These are phyloP conservation scores for Eristalis pertinax DNA, from an alignment of 2,888 invertebrate species.

Conservation along the genomic window DNA sequence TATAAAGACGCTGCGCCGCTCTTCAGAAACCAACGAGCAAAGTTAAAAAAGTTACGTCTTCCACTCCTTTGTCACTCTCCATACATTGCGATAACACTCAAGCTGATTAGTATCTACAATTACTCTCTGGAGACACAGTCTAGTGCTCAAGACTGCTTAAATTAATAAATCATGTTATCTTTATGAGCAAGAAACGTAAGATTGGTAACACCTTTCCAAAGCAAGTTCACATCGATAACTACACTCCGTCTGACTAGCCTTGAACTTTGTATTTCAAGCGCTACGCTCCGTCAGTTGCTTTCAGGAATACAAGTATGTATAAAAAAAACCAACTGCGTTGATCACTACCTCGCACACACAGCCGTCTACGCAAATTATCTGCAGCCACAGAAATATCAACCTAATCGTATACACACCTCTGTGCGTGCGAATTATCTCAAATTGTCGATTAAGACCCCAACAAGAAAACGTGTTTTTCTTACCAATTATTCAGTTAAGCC, in stretches of 20 bases:
- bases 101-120: too few species aligned
- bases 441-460: conserved; percentile 26
- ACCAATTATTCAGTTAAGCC: conserved; percentile 18
- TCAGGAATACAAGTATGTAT: neutral
- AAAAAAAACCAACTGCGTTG: neutral
- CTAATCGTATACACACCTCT: conserved; percentile 27
- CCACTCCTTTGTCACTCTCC: too few species aligned
- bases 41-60: too few species aligned
- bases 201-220: too few species aligned
- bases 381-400: conserved; percentile 11
- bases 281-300: neutral
- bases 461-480: conserved; percentile 10
- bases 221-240: neutral
- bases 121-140: too few species aligned
- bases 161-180: too few species aligned
- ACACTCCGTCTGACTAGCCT: neutral
- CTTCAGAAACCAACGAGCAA: too few species aligned
- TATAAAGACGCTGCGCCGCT: too few species aligned
- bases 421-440: conserved; percentile 23
- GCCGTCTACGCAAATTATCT: neutral
- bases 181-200: too few species aligned
- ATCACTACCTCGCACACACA: neutral
- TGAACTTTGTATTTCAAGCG: conserved; percentile 8
- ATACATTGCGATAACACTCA: too few species aligned
- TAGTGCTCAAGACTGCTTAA: too few species aligned